Conservation (phyloP, 1,140 invertebrate genomes). For the Drosophila aff. region DNA sequence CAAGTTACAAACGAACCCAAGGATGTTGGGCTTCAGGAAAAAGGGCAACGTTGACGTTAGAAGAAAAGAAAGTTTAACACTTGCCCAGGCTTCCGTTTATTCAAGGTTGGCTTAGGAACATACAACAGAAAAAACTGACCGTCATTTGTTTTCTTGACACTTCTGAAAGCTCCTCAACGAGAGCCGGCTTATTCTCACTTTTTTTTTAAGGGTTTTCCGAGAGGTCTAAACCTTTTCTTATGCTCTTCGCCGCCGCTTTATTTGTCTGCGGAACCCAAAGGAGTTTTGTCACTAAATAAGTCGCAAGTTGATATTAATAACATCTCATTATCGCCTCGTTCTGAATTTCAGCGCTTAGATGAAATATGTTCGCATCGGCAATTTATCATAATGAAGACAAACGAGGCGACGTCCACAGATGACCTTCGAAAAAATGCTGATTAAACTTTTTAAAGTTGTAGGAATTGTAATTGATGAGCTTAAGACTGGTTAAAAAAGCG, state of each 20-base stretch:
- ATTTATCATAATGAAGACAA: constrained; percentile 77
- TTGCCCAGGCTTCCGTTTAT: constrained; percentile 40
- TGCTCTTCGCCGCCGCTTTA: constrained; percentile 40
- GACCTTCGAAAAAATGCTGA: constrained; percentile 39
- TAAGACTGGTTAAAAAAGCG: neutral
- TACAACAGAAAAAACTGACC: constrained; percentile 59
- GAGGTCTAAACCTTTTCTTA: constrained; percentile 44
- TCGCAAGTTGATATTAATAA: constrained; percentile 81
- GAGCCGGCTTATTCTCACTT: constrained; percentile 60
- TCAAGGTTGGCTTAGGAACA: constrained; percentile 49
- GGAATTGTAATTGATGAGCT: constrained; percentile 52
- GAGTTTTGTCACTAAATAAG: constrained; percentile 75
- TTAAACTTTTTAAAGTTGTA: constrained; percentile 29
- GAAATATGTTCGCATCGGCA: constrained; percentile 66
- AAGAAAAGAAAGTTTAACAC: constrained; percentile 66
- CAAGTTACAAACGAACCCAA: constrained; percentile 61
- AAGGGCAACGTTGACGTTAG: constrained; percentile 43
- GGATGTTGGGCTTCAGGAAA: constrained; percentile 30
- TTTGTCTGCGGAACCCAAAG: constrained; percentile 31
- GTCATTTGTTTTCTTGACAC: constrained; percentile 82
- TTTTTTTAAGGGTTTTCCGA: constrained; percentile 40
- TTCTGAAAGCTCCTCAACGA: constrained; percentile 67
- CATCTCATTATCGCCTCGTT: constrained; percentile 78
- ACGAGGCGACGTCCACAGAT: constrained; percentile 30
- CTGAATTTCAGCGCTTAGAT: constrained; percentile 61